phyloP scores from a whole-genome alignment of 2,888 invertebrate genomes.

The Pandemis heparana region DNA sequence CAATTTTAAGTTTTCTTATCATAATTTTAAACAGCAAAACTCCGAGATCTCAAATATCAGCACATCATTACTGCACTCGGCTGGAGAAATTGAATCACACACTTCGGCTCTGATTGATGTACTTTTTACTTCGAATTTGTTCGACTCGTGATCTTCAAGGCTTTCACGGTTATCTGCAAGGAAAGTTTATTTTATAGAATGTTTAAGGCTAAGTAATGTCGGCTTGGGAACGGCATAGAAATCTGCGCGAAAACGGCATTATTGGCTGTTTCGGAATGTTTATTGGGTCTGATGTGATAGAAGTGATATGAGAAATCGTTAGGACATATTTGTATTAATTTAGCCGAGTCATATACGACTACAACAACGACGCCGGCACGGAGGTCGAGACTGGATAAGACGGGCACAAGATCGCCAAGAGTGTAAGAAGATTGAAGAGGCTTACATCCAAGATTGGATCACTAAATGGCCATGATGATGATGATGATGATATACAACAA shows the following conservation, averaged over 20 bases:
- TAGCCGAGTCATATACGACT: too few relatives aligned
- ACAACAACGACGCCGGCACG: too few relatives aligned
- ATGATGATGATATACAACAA: too few relatives aligned
- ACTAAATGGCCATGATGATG: too few relatives aligned
- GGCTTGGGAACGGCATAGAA: neutral
- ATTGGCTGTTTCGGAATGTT: neutral
- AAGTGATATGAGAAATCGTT: neutral
- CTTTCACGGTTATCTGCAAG: slow-evolving; percentile 37
- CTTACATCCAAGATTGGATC: too few relatives aligned
- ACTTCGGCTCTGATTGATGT: slow-evolving; percentile 37
- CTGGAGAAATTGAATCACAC: slow-evolving; percentile 38
- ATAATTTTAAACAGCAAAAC: neutral
- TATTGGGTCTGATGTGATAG: neutral
- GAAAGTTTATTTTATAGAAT: slow-evolving; percentile 39
- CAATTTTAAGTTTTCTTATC: too few relatives aligned
- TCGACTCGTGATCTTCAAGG: slow-evolving; percentile 25
- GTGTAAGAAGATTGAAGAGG: too few relatives aligned
- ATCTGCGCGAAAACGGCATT: neutral
- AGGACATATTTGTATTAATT: too few relatives aligned
- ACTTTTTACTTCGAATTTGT: slow-evolving; percentile 42
- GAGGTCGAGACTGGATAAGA: too few relatives aligned
- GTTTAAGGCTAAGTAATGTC: neutral
- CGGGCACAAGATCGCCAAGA: too few relatives aligned
- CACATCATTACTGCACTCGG: neutral
- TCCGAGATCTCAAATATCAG: neutral